Base-by-base conservation (phyloP, 1,140 invertebrate genomes). In the Limonius californicus region DNA sequence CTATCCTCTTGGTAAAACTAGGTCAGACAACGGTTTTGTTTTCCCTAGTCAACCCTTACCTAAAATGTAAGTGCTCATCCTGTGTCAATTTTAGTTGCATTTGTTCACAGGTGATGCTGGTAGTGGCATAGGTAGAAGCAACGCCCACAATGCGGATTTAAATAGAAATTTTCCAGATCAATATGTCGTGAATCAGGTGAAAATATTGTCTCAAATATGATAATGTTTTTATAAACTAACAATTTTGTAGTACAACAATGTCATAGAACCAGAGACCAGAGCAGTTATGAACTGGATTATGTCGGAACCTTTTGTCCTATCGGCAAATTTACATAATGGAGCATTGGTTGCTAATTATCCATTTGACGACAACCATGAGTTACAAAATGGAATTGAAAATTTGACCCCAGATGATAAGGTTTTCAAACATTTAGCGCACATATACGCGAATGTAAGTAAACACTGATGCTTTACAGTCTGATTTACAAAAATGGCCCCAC, bases 151-250 rank as follows among this genome's bases (percentile, higher is more conserved):
- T 39, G 80, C 96, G 1, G 97, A 99, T 77, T 80, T 99, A 0
- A 99, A 99, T 78, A 82, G 97, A 69, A 97, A 99, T 79, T 99
- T 99, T 74, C 97, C 97, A 0, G 93, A 97, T 74, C 91, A 95
- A 65, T 96, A 89, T 75, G 82, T 80, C 21, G 72, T 77, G 0
- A 88, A 85, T 59, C 66, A 84, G 74, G 87, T 88, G 82, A 70
- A 68, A 69, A n/a, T n/a, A n/a, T 3, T 39, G 35, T 6, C 7
- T 2, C n/a, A 6, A 45, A 18, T 4, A 18, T n/a, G 6, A 18
- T 4, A 45, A 18, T 2, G 2, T n/a, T 45, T 45, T 45, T 6
- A 2, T 4, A 45, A 15, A 45, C 12, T n/a, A 4, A 45, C 12
- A 62, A 56, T 61, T 30, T 78, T 78, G 54, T 70, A 89, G 81